phyloP scores from a whole-genome alignment of 2,888 invertebrate genomes.

The Dasypogon diadema region DNA sequence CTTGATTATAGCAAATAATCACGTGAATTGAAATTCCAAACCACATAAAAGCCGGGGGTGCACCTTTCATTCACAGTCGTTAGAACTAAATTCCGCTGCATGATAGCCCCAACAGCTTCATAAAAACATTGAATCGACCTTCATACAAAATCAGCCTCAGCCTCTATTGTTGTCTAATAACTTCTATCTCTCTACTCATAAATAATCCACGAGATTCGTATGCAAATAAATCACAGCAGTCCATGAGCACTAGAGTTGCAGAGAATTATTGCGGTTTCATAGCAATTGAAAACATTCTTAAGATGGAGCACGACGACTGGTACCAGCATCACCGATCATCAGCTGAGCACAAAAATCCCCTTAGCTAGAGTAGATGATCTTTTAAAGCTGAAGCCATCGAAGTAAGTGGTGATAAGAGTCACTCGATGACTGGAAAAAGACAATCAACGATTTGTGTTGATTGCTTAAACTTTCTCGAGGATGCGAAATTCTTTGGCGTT shows the following conservation, averaged over 20 bases:
- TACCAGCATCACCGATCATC: constrained; percentile 47
- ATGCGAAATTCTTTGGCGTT: constrained; percentile 31
- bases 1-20: too few species aligned
- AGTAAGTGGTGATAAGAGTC: constrained; percentile 48
- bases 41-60: neutral
- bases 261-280: constrained; percentile 36
- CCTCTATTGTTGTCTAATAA: constrained; percentile 48
- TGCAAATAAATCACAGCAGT: constrained; percentile 21
- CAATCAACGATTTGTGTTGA: constrained; percentile 41
- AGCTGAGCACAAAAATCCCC: constrained; percentile 19
- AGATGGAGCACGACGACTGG: constrained; percentile 36
- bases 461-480: constrained; percentile 15
- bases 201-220: constrained; percentile 41
- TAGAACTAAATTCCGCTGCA: constrained; percentile 29
- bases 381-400: constrained; percentile 16
- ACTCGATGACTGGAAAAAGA: constrained; percentile 50
- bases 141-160: constrained; percentile 28
- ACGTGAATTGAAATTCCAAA: too few species aligned
- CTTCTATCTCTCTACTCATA: constrained; percentile 25
- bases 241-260: constrained; percentile 12
- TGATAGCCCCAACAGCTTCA: constrained; percentile 31
- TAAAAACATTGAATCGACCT: constrained; percentile 51
- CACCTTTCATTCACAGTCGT: neutral
- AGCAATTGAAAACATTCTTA: constrained; percentile 33
- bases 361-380: constrained; percentile 13